A percentile compares a stretch with the other conserved stretches of the same genome.
These are phyloP conservation scores for Murina feae DNA, from an alignment of 2,113 vertebrate genomes.

Conservation along the genomic window DNA sequence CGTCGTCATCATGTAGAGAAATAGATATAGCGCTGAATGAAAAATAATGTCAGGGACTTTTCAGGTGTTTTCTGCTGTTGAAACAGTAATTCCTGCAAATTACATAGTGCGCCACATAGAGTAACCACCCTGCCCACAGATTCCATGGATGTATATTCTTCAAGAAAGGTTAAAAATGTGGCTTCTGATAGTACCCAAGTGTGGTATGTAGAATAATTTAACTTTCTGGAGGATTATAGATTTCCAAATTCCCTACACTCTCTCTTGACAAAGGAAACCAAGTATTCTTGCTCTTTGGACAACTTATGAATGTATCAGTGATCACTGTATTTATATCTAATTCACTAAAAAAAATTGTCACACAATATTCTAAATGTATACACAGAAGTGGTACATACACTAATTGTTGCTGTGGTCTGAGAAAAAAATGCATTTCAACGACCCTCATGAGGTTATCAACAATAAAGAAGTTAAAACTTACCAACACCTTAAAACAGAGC, in stretches of 20 bases:
- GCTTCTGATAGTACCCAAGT: neutral
- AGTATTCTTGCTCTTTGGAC: neutral
- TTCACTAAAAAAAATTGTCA: neutral
- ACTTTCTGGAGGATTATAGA: neutral
- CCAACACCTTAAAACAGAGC: neutral
- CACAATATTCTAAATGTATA: neutral
- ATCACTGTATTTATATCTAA: neutral
- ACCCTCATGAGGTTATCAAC: neutral
- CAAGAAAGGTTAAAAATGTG: neutral
- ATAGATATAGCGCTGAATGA: neutral
- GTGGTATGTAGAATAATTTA: neutral
- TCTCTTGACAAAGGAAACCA: neutral
- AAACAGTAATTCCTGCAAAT: constrained; percentile 26
- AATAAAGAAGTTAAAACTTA: neutral
- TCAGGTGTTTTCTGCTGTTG: neutral
- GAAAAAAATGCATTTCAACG: neutral
- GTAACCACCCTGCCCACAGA: neutral
- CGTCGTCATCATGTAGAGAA: neutral
- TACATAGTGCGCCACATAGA: neutral
- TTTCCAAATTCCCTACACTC: neutral
- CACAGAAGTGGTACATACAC: neutral
- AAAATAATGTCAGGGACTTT: constrained; percentile 43
- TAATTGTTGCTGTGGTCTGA: neutral
- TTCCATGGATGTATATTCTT: neutral
- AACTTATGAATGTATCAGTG: neutral